phyloP scores from a whole-genome alignment of 2,797 vertebrate species.

The Lacerta bilineata region DNA sequence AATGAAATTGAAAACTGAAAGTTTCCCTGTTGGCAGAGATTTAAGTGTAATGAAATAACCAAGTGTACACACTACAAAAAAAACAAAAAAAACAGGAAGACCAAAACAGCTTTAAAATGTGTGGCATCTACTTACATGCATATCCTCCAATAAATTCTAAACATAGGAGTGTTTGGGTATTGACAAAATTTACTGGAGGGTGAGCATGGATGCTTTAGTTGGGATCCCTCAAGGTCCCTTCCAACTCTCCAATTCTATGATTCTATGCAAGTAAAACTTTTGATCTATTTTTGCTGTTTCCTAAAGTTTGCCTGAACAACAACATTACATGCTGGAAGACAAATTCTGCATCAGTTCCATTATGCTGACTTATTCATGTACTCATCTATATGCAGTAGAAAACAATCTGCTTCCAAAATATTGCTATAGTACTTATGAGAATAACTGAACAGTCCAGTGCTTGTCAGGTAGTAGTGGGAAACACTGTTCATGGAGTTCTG shows the following conservation, averaged over 20 bases:
- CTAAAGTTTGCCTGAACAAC: neutral
- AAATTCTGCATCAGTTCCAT: constrained; percentile 4
- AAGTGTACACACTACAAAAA: too few species aligned
- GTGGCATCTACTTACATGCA: too few species aligned
- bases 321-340: neutral
- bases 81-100: neutral
- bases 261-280: too few species aligned
- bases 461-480: constrained; percentile 15
- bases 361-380: neutral
- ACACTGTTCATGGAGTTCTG: neutral
- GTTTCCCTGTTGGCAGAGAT: constrained; percentile 9
- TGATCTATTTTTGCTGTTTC: too few species aligned
- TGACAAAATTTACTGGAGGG: neutral
- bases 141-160: neutral
- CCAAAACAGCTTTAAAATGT: too few species aligned
- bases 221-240: neutral
- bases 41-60: neutral
- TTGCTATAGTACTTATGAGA: neutral
- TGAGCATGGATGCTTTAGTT: too few species aligned
- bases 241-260: neutral
- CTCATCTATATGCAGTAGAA: constrained; percentile 15
- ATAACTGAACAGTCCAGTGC: neutral
- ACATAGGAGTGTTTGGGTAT: neutral
- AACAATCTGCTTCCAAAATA: accelerated
- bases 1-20: constrained; percentile 3